These are phyloP conservation scores for Agraylea sexmaculata DNA, from an alignment of 1,140 invertebrate species.

Conservation along the genomic window DNA sequence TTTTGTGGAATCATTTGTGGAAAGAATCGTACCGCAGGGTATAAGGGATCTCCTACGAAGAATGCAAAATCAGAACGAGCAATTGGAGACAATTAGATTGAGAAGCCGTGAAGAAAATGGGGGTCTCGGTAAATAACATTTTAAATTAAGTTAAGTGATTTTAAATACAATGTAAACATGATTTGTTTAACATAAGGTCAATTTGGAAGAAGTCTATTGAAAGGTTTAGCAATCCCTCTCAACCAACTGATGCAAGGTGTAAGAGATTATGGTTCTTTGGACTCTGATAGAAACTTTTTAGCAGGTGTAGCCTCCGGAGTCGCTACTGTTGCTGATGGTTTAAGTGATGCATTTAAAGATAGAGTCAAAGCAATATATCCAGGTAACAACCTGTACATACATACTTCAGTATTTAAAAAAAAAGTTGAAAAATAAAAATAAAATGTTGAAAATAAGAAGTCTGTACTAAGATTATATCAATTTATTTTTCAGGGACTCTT, in stretches of 20 bases:
- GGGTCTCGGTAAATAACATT: slow-evolving; percentile 29
- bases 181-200: slow-evolving; percentile 25
- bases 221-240: slow-evolving; percentile 31
- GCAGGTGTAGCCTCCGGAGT: slow-evolving; percentile 31
- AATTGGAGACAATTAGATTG: slow-evolving; percentile 33
- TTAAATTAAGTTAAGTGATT: neutral
- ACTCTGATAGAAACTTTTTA: slow-evolving; percentile 36
- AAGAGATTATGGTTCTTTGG: slow-evolving; percentile 34
- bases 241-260: slow-evolving; percentile 35
- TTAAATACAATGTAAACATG: neutral
- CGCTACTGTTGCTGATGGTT: slow-evolving; percentile 30
- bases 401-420: too few species aligned
- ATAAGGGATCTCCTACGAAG: slow-evolving; percentile 33
- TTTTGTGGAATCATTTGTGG: slow-evolving; percentile 35
- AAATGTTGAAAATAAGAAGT: neutral
- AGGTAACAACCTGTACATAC: slow-evolving; percentile 26
- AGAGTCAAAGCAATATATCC: slow-evolving; percentile 42
- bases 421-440: too few species aligned
- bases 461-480: neutral
- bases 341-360: slow-evolving; percentile 35
- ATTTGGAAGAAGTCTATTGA: slow-evolving; percentile 35
- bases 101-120: slow-evolving; percentile 39
- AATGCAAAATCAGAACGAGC: slow-evolving; percentile 33
- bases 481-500: slow-evolving; percentile 48
- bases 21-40: slow-evolving; percentile 33